Percentiles rank a stretch among this genome's conserved stretches.
These are phyloP conservation scores for Caenorhabditis plicata DNA, from an alignment of 2,888 invertebrate genomes.

Conservation along the genomic window DNA sequence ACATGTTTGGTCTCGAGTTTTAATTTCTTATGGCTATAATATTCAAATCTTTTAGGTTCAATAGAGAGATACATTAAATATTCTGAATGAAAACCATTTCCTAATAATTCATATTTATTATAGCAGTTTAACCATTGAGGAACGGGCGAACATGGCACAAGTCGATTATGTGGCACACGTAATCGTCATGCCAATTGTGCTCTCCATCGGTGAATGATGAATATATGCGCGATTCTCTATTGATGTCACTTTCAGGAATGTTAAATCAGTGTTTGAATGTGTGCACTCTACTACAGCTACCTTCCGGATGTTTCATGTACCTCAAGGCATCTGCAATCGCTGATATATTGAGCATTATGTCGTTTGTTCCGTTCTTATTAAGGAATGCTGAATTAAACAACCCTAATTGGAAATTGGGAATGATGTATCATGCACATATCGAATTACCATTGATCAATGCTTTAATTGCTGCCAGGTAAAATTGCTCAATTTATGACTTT, in stretches of 20 bases:
- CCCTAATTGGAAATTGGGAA: slow-evolving; percentile 71
- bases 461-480: slow-evolving; percentile 67
- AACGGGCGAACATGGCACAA: slow-evolving; percentile 37
- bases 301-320: slow-evolving; percentile 53
- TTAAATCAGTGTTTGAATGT: slow-evolving; percentile 65
- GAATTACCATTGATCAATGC: slow-evolving; percentile 68
- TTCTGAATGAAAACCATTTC: background rate
- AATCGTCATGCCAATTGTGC: slow-evolving; percentile 54
- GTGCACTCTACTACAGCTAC: slow-evolving; percentile 62
- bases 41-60: too few relatives aligned
- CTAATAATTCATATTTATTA: slow-evolving; percentile 4
- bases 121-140: slow-evolving; percentile 18
- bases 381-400: slow-evolving; percentile 47
- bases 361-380: slow-evolving; percentile 71
- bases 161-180: slow-evolving; percentile 59
- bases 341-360: slow-evolving; percentile 76
- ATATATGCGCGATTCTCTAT: background rate
- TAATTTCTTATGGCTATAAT: too few relatives aligned
- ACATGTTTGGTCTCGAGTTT: too few relatives aligned
- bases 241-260: slow-evolving; percentile 43
- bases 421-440: slow-evolving; percentile 69
- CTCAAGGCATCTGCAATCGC: slow-evolving; percentile 76
- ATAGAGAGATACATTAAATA: too few relatives aligned
- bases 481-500: background rate
- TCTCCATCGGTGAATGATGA: slow-evolving; percentile 43